Evolutionary conservation across 2,797 vertebrate genomes (phyloP).

Genomic region (Enteromius treurensis): DNA sequence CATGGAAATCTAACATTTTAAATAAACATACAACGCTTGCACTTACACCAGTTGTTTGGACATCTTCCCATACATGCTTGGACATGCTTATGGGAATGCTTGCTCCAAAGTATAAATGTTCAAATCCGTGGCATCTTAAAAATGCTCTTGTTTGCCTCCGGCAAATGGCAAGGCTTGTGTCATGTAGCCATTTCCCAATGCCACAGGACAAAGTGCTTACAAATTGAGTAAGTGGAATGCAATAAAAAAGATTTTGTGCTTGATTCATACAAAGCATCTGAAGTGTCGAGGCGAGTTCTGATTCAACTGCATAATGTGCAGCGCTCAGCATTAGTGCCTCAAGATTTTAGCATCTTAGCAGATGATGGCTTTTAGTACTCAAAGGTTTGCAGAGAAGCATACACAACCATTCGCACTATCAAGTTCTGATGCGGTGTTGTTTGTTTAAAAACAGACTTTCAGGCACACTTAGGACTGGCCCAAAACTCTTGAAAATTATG

Average conservation of each 20-base stretch:
- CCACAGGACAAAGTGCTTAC: constrained; percentile 28
- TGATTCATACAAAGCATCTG: constrained; percentile 16
- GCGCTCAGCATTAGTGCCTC: background rate
- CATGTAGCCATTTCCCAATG: constrained; percentile 49
- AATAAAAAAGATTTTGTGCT: constrained; percentile 27
- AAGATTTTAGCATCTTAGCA: background rate
- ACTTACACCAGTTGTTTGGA: constrained; percentile 18
- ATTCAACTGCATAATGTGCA: constrained; percentile 5
- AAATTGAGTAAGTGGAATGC: constrained; percentile 37
- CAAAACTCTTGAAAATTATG: constrained; percentile 26
- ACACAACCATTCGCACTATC: background rate
- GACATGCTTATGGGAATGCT: constrained; percentile 48
- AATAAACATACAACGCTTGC: constrained; percentile 13
- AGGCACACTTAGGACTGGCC: constrained; percentile 18
- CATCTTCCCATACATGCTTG: constrained; percentile 43
- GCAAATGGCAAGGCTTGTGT: constrained; percentile 34
- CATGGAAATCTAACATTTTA: constrained; percentile 2
- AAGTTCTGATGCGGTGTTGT: background rate
- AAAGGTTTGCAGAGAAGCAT: background rate
- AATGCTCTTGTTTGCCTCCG: constrained; percentile 38
- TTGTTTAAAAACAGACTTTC: constrained; percentile 31
- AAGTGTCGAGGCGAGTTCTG: constrained; percentile 4
- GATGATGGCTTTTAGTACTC: background rate
- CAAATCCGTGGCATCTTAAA: constrained; percentile 57
- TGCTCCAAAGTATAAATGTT: constrained; percentile 46